Percentiles rank a stretch among this genome's conserved stretches.
Conservation (phyloP, 1,140 invertebrate genomes). For the Zaprionus vittiger region DNA sequence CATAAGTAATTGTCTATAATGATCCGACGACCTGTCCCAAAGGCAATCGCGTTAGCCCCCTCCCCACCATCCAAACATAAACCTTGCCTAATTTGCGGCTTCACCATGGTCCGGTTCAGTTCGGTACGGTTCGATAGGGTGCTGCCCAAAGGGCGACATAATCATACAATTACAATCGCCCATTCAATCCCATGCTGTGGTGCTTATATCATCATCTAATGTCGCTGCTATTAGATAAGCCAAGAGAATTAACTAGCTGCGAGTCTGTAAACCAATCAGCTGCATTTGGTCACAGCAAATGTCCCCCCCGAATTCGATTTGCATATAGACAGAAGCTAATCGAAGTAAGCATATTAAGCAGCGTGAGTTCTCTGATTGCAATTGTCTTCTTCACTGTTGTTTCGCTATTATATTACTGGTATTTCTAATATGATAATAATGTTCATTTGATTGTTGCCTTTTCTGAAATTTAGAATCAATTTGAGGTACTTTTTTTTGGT, state of each 20-base stretch:
- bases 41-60: conserved; percentile 8
- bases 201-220: background rate
- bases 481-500: too few relatives aligned
- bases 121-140: background rate
- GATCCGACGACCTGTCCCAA: conserved; percentile 15
- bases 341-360: background rate
- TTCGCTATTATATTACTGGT: background rate
- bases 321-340: background rate
- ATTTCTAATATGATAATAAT: too few relatives aligned
- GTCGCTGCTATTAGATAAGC: background rate
- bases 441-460: too few relatives aligned
- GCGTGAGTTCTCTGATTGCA: background rate
- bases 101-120: background rate
- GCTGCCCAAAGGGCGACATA: conserved; percentile 10
- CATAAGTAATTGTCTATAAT: conserved; percentile 34
- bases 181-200: background rate
- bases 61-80: background rate
- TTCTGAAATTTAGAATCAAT: too few relatives aligned
- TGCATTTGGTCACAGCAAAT: background rate
- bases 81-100: conserved; percentile 5
- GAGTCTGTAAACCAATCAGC: conserved; percentile 1
- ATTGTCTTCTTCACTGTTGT: background rate
- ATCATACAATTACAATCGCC: conserved; percentile 16
- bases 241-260: background rate
- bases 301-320: background rate